Evolutionary conservation across 1,140 invertebrate genomes (phyloP), one percentile per base, ranked within the genome.

Genomic region (Dolichoris vasculosae): DNA sequence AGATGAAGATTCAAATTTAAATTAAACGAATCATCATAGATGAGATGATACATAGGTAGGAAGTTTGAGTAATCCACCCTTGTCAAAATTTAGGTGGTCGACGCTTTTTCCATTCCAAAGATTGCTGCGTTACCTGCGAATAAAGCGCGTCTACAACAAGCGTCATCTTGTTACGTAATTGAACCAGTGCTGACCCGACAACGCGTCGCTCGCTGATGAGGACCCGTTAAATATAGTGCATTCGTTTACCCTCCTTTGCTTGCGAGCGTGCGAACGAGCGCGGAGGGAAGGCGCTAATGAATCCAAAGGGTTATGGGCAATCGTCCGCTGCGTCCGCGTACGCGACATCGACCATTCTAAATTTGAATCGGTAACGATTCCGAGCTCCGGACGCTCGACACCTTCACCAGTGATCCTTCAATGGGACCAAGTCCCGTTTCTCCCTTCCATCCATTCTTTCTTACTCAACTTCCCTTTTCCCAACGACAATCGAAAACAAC

Each of bases 161-260:
- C n/a, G n/a, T n/a, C 23, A 43, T 38, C 32, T 1, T 9, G 82
- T 84, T 84, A n/a, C 83, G 83, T 48, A 79, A 84, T 38, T 3
- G 26, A 1, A 32, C 32, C 78, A 38, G 32, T 59, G 59, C 40
- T 35, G 4, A 26, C 73, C 35, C 82, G 80, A 82, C 82, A 15
- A 1, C 38, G 35, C 26, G 55, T 9, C 32, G 51, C 11, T 15
- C 43, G 81, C 30, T 51, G 55, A 59, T 23, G 75, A 59, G 64
- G 76, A 78, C 30, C 48, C 43, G 82, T 84, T 84, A 84, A 84
- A 84, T 84, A 84, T 84, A 84, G 82, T 84, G 73, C 82, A n/a
- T 15, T 35, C 69, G 67, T 20, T 79, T 51, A 48, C 55, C 78
- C 51, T 40, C 64, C 43, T 59, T 40, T 20, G 17, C 46, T 40